These are phyloP conservation scores for Enteromius anoplus DNA, from an alignment of 2,797 vertebrate genomes.

Conservation along the genomic window DNA sequence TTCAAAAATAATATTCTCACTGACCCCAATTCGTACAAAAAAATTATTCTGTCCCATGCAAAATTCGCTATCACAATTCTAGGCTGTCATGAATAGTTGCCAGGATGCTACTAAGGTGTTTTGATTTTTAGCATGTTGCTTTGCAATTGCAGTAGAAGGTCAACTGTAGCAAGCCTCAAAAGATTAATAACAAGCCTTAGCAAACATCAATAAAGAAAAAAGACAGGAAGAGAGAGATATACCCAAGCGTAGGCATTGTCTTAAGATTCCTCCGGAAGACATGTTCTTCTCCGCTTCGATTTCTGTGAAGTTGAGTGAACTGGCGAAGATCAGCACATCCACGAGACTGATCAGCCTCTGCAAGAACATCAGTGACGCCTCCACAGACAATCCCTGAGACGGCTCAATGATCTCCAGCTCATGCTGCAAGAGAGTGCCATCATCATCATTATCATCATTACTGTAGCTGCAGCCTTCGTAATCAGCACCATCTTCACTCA, in stretches of 20 bases:
- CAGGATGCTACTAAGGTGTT: neutral
- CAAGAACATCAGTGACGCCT: constrained; percentile 91
- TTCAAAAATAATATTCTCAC: neutral
- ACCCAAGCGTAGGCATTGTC: constrained; percentile 96
- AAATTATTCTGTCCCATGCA: neutral
- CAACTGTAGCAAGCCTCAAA: neutral
- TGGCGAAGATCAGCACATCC: constrained; percentile 97
- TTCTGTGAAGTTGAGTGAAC: constrained; percentile 95
- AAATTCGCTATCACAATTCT: neutral
- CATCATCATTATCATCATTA: neutral
- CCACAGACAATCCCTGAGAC: constrained; percentile 90
- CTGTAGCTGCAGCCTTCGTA: neutral
- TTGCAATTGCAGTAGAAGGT: neutral
- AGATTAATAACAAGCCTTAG: neutral
- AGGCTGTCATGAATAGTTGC: neutral
- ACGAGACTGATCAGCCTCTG: constrained; percentile 93
- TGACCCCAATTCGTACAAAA: neutral
- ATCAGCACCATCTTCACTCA: neutral
- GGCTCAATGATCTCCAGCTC: constrained; percentile 94
- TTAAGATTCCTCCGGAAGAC: constrained; percentile 94
- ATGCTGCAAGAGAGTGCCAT: constrained; percentile 76
- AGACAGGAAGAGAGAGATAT: neutral
- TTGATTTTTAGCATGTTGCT: neutral
- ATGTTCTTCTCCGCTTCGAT: constrained; percentile 99
- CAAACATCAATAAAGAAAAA: neutral